A percentile compares a stretch with the other conserved stretches of the same genome.
Evolutionary conservation across 2,797 vertebrate species (phyloP).

Genomic region (Premnoplex brunnescens): DNA sequence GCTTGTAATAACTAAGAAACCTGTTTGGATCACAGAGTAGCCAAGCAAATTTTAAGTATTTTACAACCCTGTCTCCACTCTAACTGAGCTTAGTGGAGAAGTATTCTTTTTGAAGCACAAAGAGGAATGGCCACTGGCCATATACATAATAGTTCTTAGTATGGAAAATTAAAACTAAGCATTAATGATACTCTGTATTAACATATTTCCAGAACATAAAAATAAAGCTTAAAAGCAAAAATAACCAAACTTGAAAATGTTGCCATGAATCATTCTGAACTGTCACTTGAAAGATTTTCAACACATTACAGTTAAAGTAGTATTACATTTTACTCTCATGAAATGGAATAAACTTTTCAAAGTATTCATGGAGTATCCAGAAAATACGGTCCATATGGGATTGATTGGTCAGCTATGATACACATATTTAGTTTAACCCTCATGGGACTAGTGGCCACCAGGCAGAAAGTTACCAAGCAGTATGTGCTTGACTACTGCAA

Average conservation of each 20-base stretch:
- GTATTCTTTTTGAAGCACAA: neutral
- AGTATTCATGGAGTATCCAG: neutral
- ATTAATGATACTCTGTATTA: neutral
- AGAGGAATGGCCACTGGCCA: neutral
- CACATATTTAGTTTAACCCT: neutral
- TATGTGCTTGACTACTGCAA: neutral
- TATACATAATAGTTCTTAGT: neutral
- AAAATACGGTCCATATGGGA: rapidly evolving
- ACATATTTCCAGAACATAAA: neutral
- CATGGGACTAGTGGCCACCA: neutral
- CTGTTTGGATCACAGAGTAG: neutral
- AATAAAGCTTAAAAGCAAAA: neutral
- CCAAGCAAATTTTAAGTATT: neutral
- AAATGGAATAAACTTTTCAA: neutral
- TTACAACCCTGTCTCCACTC: neutral
- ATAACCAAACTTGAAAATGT: neutral
- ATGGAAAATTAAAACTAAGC: neutral
- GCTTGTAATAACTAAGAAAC: neutral
- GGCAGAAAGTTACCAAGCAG: neutral
- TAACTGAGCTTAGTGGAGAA: neutral
- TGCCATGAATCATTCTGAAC: neutral
- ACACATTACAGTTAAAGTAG: neutral
- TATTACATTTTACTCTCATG: neutral
- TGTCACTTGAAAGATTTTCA: neutral
- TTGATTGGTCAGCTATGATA: neutral